Evolutionary conservation across 2,797 vertebrate species (phyloP), one percentile per base, ranked within the genome.

Genomic region (Tauraco hartlaubi): DNA sequence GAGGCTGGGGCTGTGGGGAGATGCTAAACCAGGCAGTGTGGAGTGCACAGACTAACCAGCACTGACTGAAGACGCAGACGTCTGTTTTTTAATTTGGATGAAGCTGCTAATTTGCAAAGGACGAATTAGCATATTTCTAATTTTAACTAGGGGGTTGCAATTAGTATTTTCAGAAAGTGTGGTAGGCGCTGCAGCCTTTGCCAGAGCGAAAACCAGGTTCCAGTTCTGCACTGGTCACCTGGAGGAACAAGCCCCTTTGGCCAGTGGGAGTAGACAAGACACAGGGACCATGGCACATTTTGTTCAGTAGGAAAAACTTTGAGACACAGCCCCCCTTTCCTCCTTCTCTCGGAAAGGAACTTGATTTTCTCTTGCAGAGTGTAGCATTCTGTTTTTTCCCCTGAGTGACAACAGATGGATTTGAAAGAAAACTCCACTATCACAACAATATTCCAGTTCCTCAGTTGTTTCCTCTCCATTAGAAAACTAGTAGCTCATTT

Each of bases 41-140:
- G 87, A 91, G 55, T 51, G 76, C 90, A 51, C 35, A 29, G 74
- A 52, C 85, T 72, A 77, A 77, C 82, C 12, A 66, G 63, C 55
- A n/a, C 3, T 22, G 64, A 46, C 48, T 71, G 90, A 61, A 89
- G 86, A 63, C 6, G 0, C 83, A 89, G 92, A 84, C n/a, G 46
- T 76, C 87, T 94, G 91, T 3, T 68, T 68, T 89, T 59, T 78
- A 59, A 89, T 92, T 95, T 94, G 89, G 82, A 62, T 48, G 55
- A 88, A 91, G 75, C 8, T 88, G 75, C 85, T 94, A 83, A 85
- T 95, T 96, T 91, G 85, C 91, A 94, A 92, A 85, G 89, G 73
- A 81, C 7, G 1, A 72, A 94, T 90, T 94, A 94, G 79, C 91
- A 92, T 92, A 90, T 25, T 29, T 85, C 85, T 94, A 78, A 88